Percentiles rank a stretch among this genome's conserved stretches.
Conservation (phyloP, 2,888 invertebrate genomes). For the Sylvicola fuscatus region DNA sequence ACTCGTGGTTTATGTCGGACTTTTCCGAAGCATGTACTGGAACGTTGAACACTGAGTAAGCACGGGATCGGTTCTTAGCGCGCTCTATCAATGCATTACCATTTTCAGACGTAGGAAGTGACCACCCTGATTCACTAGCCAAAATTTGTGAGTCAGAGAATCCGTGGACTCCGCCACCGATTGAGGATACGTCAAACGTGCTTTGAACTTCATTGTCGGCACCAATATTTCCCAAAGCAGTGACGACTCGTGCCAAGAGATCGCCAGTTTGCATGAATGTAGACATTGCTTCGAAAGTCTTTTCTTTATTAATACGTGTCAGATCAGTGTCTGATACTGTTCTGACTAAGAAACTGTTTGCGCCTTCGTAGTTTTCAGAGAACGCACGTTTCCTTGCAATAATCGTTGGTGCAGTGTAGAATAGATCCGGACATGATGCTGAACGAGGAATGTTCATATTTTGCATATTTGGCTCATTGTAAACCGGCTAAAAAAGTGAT, state of each 20-base stretch:
- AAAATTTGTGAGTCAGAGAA: constrained; percentile 56
- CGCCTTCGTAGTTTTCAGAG: constrained; percentile 32
- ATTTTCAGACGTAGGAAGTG: constrained; percentile 28
- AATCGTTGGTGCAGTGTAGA: constrained; percentile 28
- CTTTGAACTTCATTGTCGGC: constrained; percentile 20
- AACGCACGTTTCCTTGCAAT: constrained; percentile 36
- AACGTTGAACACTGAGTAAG: constrained; percentile 11
- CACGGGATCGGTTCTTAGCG: constrained; percentile 29
- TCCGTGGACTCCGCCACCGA: constrained; percentile 37
- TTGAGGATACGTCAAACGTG: constrained; percentile 5
- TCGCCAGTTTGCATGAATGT: constrained; percentile 56
- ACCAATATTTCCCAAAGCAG: constrained; percentile 44
- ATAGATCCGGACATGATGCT: constrained; percentile 50
- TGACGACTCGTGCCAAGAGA: constrained; percentile 53
- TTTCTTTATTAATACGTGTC: constrained; percentile 53
- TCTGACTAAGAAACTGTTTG: constrained; percentile 17
- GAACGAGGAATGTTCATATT: constrained; percentile 30
- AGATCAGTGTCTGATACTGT: constrained; percentile 64
- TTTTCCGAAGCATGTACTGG: background rate
- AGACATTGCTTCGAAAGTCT: constrained; percentile 40
- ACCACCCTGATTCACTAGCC: constrained; percentile 42
- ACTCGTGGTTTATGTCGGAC: constrained; percentile 14
- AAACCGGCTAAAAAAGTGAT: constrained; percentile 42
- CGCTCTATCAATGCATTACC: constrained; percentile 20
- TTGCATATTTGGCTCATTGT: constrained; percentile 35